Evolutionary conservation across 2,797 vertebrate genomes (phyloP).

Genomic region (Pantherophis vulpinus): DNA sequence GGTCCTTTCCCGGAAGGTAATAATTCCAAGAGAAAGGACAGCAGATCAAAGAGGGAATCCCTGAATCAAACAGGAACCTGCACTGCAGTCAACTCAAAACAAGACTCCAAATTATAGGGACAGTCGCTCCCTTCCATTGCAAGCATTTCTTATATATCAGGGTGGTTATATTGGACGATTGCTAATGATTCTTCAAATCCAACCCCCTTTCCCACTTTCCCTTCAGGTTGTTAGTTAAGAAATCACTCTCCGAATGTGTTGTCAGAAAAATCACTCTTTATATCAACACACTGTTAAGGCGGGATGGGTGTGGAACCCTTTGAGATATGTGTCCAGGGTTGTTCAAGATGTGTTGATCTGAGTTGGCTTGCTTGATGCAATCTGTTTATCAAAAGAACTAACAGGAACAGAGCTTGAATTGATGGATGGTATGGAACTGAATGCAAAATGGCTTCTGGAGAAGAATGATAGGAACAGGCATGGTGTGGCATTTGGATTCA

Average conservation of each 20-base stretch:
- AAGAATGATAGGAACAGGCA: conserved; percentile 1
- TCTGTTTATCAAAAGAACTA: conserved; percentile 66
- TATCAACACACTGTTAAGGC: conserved; percentile 35
- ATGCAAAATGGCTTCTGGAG: conserved; percentile 57
- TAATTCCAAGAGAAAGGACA: not conserved
- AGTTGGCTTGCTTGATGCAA: conserved; percentile 67
- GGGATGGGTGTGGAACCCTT: not conserved
- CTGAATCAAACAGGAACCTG: not conserved
- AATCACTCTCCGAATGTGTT: conserved; percentile 69
- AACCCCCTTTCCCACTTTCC: conserved; percentile 51
- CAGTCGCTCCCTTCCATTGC: not conserved
- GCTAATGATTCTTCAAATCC: conserved; percentile 20
- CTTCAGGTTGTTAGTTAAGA: conserved; percentile 65
- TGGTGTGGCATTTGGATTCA: not conserved
- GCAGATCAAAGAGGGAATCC: not conserved
- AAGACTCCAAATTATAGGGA: not conserved
- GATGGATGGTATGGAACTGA: conserved; percentile 60
- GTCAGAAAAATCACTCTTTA: conserved; percentile 70
- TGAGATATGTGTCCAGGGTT: conserved; percentile 65
- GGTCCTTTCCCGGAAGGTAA: not conserved
- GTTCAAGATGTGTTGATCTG: conserved; percentile 68
- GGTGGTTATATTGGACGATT: not conserved
- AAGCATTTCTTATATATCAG: not conserved
- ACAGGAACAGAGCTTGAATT: conserved; percentile 60
- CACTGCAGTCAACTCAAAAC: not conserved